These are phyloP conservation scores for Oncorhynchus clarkii DNA, from an alignment of 2,113 vertebrate genomes.

Conservation along the genomic window DNA sequence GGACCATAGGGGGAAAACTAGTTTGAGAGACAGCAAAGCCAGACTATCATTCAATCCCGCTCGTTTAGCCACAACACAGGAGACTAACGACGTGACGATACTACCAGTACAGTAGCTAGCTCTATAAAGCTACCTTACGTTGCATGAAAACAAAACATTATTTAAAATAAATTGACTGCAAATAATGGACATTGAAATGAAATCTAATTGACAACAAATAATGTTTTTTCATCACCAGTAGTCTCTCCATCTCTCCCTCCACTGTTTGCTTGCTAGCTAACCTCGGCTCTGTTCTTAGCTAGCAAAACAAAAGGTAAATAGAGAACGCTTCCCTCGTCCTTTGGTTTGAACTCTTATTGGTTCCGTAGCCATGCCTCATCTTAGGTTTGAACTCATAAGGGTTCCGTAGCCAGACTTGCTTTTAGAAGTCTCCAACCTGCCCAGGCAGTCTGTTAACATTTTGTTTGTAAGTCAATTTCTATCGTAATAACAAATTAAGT, in stretches of 20 bases:
- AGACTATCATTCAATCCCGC: not conserved
- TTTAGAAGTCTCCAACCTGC: not conserved
- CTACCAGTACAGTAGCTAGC: not conserved
- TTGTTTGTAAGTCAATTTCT: no score
- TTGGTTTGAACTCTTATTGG: not conserved
- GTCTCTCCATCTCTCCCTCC: not conserved
- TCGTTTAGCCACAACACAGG: not conserved
- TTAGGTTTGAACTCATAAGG: constrained; percentile 1
- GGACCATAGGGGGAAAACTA: no score
- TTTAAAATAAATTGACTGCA: not conserved
- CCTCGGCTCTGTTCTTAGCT: no score
- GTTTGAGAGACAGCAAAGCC: not conserved
- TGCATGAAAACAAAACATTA: not conserved
- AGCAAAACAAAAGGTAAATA: constrained; percentile 31
- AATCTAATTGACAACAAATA: not conserved
- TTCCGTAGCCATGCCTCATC: constrained; percentile 2
- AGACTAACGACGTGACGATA: not conserved
- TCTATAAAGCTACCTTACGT: not conserved
- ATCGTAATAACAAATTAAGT: no score
- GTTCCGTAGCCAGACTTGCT: not conserved
- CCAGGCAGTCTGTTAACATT: not conserved
- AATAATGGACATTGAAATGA: not conserved
- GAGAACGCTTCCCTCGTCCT: constrained; percentile 4
- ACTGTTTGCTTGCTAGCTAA: not conserved
- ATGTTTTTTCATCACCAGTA: not conserved